Base-by-base conservation (phyloP, 2,888 invertebrate species). In the Acanthacorydalis orientalis region DNA sequence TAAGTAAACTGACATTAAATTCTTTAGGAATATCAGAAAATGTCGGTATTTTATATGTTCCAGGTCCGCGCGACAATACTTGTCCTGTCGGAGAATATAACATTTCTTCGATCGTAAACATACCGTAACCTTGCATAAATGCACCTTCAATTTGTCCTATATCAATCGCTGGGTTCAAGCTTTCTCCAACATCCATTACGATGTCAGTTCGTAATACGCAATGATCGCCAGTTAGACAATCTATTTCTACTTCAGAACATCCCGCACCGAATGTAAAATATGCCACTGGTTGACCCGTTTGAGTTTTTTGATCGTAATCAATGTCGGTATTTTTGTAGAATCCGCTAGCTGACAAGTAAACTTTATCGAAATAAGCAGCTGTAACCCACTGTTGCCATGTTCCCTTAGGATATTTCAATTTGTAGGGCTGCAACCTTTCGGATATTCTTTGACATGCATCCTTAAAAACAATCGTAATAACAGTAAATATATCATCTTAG, bases 71-170 rank as follows among this genome's bases (percentile, higher is more conserved):
- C 0, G 91, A 90, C 56, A 76, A 81, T 35, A 90, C 63, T 7
- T 75, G 77, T 8, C 95, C 95, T 40, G 76, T 77, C 0, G 91
- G 86, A 1, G 91, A 87, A 60, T 86, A 86, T 50, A 88, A 77
- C 55, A 90, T 68, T 62, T 95, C 92, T 65, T 96, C 96, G 58
- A 95, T 68, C 0, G 88, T 86, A 58, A 86, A 92, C 48, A 96
- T 64, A 1, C 95, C 96, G 58, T 92, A 90, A 1, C 96, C 96
- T 73, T 95, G 93, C 60, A 90, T 74, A 58, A 93, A 96, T 0
- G 76, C 96, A 2, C 96, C 96, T 68, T 96, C 96, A 12, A 96
- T 83, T 70, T 96, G 96, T 0, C 95, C 96, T 55, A 96, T 86
- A 58, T 96, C 96, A 53, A 96, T 90, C 1, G 95, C 93, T 4